phyloP scores from a whole-genome alignment of 2,113 vertebrate species.

The Crypturellus undulatus region DNA sequence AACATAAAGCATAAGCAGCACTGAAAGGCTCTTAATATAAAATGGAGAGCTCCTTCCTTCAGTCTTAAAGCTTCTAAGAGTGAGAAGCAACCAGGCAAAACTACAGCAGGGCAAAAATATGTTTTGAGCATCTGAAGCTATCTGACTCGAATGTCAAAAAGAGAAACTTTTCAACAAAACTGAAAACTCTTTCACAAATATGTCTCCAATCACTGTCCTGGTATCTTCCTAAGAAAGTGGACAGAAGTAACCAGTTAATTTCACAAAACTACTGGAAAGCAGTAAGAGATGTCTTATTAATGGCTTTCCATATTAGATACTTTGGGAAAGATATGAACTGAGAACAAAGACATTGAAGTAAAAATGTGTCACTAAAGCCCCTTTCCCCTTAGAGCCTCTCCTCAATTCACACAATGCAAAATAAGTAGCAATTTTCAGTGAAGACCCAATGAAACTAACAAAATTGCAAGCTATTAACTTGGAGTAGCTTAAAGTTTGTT shows the following conservation, averaged over 20 bases:
- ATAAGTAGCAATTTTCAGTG: not conserved
- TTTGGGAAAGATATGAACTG: not conserved
- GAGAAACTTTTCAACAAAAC: not conserved
- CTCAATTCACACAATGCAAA: not conserved
- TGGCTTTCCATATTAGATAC: not conserved
- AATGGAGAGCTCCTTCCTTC: not conserved
- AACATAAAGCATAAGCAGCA: not conserved
- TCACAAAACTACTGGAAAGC: not conserved
- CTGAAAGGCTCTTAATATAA: not conserved
- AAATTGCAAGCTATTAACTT: not conserved
- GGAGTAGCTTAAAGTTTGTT: not conserved
- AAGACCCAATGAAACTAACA: not conserved
- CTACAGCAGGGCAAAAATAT: not conserved
- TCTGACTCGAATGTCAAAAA: not conserved
- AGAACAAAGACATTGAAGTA: not conserved
- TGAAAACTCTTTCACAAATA: not conserved
- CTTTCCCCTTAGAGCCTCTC: not conserved
- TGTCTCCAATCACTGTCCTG: not conserved
- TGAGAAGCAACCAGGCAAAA: constrained; percentile 19
- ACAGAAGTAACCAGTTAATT: not conserved
- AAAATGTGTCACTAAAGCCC: not conserved
- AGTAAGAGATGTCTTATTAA: not conserved
- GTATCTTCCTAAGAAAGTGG: not conserved
- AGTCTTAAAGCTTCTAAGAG: not conserved
- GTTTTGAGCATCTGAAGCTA: not conserved